Evolutionary conservation across 2,888 invertebrate species (phyloP).

Genomic region (Syritta pipiens): DNA sequence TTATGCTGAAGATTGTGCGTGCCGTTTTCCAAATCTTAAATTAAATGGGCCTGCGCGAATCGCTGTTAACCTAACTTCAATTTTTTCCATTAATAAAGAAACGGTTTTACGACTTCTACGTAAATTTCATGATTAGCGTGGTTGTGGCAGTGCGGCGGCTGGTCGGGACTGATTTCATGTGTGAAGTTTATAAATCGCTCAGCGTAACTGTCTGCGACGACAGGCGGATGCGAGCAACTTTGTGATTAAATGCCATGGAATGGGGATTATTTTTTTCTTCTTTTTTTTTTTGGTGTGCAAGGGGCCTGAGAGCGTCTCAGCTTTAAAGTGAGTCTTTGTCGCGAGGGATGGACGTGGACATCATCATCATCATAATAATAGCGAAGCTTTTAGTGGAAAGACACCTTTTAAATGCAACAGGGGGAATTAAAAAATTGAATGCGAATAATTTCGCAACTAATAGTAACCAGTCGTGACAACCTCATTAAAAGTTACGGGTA

Average conservation of each 20-base stretch:
- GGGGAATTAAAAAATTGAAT: no score
- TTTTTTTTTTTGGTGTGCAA: no score
- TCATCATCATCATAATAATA: no score
- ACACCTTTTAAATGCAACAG: no score
- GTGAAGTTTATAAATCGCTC: constrained; percentile 69
- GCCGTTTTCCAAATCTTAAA: constrained; percentile 68
- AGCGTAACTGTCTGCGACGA: constrained; percentile 52
- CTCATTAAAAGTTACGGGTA: no score
- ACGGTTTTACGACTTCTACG: constrained; percentile 68
- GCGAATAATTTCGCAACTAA: no score
- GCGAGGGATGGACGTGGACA: no score
- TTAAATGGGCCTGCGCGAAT: constrained; percentile 68
- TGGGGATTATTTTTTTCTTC: constrained; percentile 29
- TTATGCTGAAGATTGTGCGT: constrained; percentile 68
- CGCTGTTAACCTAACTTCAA: constrained; percentile 69
- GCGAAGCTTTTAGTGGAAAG: no score
- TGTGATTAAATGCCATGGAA: constrained; percentile 64
- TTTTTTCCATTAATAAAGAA: constrained; percentile 69
- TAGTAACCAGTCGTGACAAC: no score
- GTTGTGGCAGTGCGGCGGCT: constrained; percentile 40
- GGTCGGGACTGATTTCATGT: constrained; percentile 66
- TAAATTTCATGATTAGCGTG: constrained; percentile 67
- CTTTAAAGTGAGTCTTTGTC: no score
- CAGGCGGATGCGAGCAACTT: constrained; percentile 61
- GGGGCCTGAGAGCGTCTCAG: no score